These are phyloP conservation scores for Alces alces DNA, from an alignment of 2,113 vertebrate genomes.

Conservation along the genomic window DNA sequence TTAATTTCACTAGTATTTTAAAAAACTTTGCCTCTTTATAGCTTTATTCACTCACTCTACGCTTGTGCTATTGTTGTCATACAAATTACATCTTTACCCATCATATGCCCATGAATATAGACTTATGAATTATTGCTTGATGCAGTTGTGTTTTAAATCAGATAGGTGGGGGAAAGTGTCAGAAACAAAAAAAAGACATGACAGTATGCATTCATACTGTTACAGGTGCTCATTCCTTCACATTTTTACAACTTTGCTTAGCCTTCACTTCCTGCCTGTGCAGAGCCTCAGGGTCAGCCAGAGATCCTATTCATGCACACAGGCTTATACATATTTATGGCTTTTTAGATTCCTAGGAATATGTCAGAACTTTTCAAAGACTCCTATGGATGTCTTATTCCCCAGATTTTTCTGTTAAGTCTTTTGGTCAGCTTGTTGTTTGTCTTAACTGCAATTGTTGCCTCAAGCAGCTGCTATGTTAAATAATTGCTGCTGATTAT, in stretches of 20 bases:
- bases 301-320: not conserved
- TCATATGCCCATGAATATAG: not conserved
- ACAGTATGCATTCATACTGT: not conserved
- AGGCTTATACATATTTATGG: not conserved
- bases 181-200: not conserved
- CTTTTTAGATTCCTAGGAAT: not conserved
- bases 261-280: conserved; percentile 10
- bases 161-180: not conserved
- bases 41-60: not conserved
- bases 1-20: not conserved
- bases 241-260: not conserved
- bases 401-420: conserved; percentile 3
- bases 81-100: not conserved
- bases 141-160: not conserved
- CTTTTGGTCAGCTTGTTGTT: not conserved
- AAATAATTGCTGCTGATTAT: not conserved
- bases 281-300: conserved; percentile 8
- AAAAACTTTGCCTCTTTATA: not conserved
- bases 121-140: not conserved
- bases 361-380: not conserved
- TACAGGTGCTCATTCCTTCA: not conserved
- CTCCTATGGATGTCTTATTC: not conserved
- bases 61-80: not conserved
- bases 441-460: not conserved
- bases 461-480: not conserved